These are phyloP conservation scores for Zaprionus lineosus DNA, from an alignment of 2,888 invertebrate species.

Conservation along the genomic window DNA sequence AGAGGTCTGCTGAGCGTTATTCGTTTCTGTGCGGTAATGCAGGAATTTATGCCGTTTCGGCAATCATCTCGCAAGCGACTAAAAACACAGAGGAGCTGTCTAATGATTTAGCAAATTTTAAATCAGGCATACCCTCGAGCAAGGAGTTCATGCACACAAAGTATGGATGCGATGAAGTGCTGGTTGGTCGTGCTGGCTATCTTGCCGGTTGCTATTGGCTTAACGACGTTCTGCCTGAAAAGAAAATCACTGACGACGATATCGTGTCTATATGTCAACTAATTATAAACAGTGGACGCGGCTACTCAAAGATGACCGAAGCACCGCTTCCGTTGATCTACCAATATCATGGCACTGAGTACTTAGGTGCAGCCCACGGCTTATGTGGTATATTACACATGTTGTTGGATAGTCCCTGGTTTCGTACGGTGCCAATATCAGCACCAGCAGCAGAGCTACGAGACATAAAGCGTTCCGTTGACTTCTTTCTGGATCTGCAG, in stretches of 20 bases:
- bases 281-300: slow-evolving; percentile 88
- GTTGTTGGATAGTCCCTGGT: slow-evolving; percentile 85
- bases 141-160: slow-evolving; percentile 85
- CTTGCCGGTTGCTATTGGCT: slow-evolving; percentile 90
- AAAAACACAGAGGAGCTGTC: slow-evolving; percentile 83
- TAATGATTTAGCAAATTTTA: slow-evolving; percentile 80
- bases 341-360: slow-evolving; percentile 84
- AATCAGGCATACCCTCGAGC: slow-evolving; percentile 82
- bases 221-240: slow-evolving; percentile 80
- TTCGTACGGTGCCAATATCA: slow-evolving; percentile 69
- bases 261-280: slow-evolving; percentile 87
- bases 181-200: slow-evolving; percentile 93
- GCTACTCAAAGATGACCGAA: slow-evolving; percentile 85
- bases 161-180: slow-evolving; percentile 91
- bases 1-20: slow-evolving; percentile 85
- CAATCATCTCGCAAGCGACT: slow-evolving; percentile 84
- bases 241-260: slow-evolving; percentile 82
- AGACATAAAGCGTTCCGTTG: slow-evolving; percentile 87
- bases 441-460: slow-evolving; percentile 77
- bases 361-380: slow-evolving; percentile 86
- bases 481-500: slow-evolving; percentile 86
- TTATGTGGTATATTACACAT: slow-evolving; percentile 87
- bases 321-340: slow-evolving; percentile 90
- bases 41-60: slow-evolving; percentile 89
- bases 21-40: slow-evolving; percentile 91